These are phyloP conservation scores for Drosophila mayaguana DNA, from an alignment of 2,888 invertebrate species.

Conservation along the genomic window DNA sequence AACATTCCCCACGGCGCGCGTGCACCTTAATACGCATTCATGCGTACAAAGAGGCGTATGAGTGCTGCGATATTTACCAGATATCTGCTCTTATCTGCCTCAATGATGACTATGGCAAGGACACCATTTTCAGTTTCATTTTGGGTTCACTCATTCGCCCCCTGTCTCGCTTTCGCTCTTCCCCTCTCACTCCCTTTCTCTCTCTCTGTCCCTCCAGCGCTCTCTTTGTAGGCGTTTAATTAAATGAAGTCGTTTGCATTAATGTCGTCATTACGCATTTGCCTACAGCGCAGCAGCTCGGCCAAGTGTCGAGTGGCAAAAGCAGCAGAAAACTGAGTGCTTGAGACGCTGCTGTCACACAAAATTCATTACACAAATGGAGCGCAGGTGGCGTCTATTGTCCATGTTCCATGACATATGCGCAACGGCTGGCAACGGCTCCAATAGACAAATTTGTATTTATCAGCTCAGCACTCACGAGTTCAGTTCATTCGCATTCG, in stretches of 20 bases:
- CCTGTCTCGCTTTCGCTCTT: too few relatives aligned
- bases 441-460: conserved; percentile 29
- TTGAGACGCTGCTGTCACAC: conserved; percentile 27
- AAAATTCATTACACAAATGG: conserved; percentile 76
- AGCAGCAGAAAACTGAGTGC: conserved; percentile 3
- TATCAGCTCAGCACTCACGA: conserved; percentile 24
- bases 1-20: conserved; percentile 26
- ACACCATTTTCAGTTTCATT: conserved; percentile 46
- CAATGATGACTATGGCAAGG: conserved; percentile 56
- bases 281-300: conserved; percentile 56
- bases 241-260: conserved; percentile 80
- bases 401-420: conserved; percentile 46
- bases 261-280: conserved; percentile 78
- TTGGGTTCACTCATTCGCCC: background rate
- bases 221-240: conserved; percentile 60
- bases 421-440: conserved; percentile 3
- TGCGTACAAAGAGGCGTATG: conserved; percentile 63
- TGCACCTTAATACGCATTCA: conserved; percentile 71
- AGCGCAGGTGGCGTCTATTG: conserved; percentile 60
- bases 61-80: conserved; percentile 52
- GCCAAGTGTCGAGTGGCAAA: conserved; percentile 26
- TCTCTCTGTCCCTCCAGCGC: background rate
- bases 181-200: background rate
- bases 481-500: conserved; percentile 20
- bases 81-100: conserved; percentile 49